Evolutionary conservation across 2,888 invertebrate genomes (phyloP).

Genomic region (Ophioninae sp.): DNA sequence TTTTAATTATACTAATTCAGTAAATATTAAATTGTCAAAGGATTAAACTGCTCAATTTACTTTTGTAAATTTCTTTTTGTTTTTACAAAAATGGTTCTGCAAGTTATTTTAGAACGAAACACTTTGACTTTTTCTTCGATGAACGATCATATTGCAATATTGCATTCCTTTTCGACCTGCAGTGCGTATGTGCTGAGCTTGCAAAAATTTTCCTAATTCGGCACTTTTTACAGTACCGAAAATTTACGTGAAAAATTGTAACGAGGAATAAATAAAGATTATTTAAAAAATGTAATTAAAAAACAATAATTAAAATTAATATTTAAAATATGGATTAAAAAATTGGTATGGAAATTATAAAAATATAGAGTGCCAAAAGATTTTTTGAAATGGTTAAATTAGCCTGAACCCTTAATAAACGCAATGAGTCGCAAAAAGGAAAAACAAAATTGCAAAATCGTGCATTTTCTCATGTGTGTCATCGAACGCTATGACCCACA

Average conservation of each 20-base stretch:
- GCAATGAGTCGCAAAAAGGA: neutral
- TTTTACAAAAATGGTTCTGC: neutral
- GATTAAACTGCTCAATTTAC: neutral
- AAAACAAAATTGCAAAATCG: neutral
- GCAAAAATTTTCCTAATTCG: slow-evolving; percentile 3
- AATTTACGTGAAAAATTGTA: neutral
- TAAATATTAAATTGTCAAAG: no score
- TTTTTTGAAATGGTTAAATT: no score
- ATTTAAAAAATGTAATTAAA: neutral
- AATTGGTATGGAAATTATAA: neutral
- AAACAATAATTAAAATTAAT: no score
- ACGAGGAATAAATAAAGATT: neutral
- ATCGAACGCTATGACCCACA: neutral
- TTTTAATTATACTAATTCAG: no score
- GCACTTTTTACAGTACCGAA: neutral
- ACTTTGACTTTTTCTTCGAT: neutral
- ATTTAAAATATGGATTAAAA: no score
- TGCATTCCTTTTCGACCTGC: neutral
- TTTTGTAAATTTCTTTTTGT: neutral
- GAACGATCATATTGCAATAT: neutral
- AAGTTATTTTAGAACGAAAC: neutral
- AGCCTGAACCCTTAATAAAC: no score
- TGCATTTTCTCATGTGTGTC: neutral
- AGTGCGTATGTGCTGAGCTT: slow-evolving; percentile 7
- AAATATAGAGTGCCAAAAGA: neutral